phyloP scores from a whole-genome alignment of 2,113 vertebrate species.

The Psophia crepitans region DNA sequence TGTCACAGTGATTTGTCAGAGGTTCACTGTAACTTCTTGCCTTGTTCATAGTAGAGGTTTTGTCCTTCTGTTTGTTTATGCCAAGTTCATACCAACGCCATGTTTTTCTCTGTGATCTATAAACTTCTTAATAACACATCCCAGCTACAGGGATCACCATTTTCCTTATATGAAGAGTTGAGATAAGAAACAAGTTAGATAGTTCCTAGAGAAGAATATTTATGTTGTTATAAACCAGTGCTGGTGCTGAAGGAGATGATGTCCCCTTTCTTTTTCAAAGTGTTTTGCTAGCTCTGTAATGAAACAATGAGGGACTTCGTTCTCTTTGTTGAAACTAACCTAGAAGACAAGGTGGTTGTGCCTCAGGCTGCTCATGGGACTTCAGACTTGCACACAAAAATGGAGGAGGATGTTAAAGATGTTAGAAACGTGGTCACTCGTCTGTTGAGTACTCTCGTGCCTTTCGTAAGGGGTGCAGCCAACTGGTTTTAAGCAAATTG shows the following conservation, averaged over 20 bases:
- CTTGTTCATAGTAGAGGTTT: background rate
- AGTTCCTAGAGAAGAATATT: background rate
- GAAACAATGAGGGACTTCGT: background rate
- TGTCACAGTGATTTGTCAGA: background rate
- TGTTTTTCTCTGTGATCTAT: background rate
- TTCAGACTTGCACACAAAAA: background rate
- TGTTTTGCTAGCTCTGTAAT: background rate
- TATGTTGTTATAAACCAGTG: background rate
- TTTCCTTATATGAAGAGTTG: background rate
- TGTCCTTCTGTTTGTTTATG: background rate
- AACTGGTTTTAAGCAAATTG: background rate
- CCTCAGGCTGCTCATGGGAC: background rate
- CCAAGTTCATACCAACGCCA: background rate
- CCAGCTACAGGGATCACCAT: background rate
- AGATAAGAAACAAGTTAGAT: background rate
- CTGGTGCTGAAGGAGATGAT: background rate
- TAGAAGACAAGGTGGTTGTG: background rate
- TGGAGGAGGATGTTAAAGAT: background rate
- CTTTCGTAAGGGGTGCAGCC: rapidly evolving
- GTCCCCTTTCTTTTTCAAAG: background rate
- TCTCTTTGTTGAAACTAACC: background rate
- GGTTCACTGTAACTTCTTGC: background rate
- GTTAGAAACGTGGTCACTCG: background rate
- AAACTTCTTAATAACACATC: background rate
- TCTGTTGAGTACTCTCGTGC: background rate